Percentiles rank a stretch among this genome's conserved stretches.
Evolutionary conservation across 2,888 invertebrate species (phyloP).

Genomic region (Octonoba sinensis): DNA sequence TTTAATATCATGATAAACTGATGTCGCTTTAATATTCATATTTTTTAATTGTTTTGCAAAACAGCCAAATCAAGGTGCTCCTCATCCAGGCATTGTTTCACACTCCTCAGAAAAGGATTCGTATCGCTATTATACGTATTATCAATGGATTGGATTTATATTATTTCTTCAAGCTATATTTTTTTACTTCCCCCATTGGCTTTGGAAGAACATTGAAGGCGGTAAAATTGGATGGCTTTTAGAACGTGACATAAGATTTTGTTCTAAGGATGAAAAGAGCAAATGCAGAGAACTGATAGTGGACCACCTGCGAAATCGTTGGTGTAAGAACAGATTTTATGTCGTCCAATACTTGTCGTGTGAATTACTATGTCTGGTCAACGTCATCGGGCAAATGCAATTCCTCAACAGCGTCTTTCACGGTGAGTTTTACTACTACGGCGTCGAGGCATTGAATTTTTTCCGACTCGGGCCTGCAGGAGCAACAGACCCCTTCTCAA

Average conservation of each 20-base stretch:
- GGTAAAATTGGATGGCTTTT: constrained; percentile 52
- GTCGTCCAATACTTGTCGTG: constrained; percentile 45
- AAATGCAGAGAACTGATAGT: constrained; percentile 92
- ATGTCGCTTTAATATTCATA: background rate
- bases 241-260: constrained; percentile 76
- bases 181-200: constrained; percentile 94
- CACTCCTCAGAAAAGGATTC: constrained; percentile 49
- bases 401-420: constrained; percentile 66
- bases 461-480: constrained; percentile 93
- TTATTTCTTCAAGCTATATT: constrained; percentile 94
- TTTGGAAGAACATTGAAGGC: constrained; percentile 83
- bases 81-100: constrained; percentile 81
- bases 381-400: constrained; percentile 71
- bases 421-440: constrained; percentile 60
- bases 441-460: constrained; percentile 69
- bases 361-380: constrained; percentile 67
- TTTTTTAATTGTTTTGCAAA: background rate
- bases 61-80: constrained; percentile 68
- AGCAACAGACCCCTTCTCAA: constrained; percentile 55
- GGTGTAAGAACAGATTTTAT: constrained; percentile 75
- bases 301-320: constrained; percentile 92
- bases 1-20: too few relatives aligned
- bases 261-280: constrained; percentile 91
- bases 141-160: constrained; percentile 98
- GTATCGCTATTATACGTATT: constrained; percentile 76